Base-by-base conservation (phyloP, 1,140 invertebrate species). In the Heliconius melpomene region DNA sequence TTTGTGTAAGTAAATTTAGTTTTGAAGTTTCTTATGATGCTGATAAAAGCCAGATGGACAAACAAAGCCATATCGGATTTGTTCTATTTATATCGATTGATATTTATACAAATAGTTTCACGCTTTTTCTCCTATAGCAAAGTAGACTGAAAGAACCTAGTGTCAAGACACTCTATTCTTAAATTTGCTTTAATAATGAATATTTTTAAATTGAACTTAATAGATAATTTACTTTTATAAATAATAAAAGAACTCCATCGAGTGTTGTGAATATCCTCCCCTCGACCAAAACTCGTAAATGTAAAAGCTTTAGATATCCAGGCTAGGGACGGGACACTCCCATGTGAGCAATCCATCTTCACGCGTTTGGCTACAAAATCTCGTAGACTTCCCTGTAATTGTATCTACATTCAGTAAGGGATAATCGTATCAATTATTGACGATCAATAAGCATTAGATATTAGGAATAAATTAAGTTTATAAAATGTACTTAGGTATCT, bases 331-430 rank as follows among this genome's bases (percentile, higher is more conserved):
- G n/a, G 18, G 16, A 20, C 40, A n/a, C n/a, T 78, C 50, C 66
- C 76, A 71, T 36, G 46, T 54, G 71, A 72, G 32, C 70, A 40
- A 78, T 78, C 76, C 26, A 54, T 78, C 76, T 78, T 72, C 20
- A 36, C 18, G 50, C 76, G n/a, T 72, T 77, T 66, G 60, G 74
- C 26, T 57, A 57, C 18, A 57, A 66, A 66, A 66, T 66, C 60
- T 26, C 26, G 29, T 66, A 16, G 23, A 66, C 60, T 29, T 66
- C 60, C 60, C 29, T 66, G 2, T 23, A 16, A 66, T 66, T 66
- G 3, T 29, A 66, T 66, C 3, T 29, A 26, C 9, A 66, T 66
- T 66, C 13, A 66, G 11, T 29, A 29, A 66, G 13, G 60, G 60
- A 66, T 29, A 26, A 66, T 66, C 26, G 60, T 26, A 29, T 66